phyloP scores from a whole-genome alignment of 1,140 invertebrate species.

The Ylistrum balloti region DNA sequence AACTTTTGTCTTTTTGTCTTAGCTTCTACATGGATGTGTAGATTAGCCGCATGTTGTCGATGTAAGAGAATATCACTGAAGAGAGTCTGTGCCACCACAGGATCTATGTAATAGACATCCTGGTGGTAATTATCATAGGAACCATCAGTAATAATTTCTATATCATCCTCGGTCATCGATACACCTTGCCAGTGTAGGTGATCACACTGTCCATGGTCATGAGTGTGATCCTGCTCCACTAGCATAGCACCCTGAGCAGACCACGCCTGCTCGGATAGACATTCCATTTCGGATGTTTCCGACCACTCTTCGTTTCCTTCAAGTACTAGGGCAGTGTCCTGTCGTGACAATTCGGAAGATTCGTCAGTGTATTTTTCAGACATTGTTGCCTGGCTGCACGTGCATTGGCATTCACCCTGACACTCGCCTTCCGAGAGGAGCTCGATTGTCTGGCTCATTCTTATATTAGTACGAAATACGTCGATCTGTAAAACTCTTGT shows the following conservation, averaged over 20 bases:
- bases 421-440: constrained; percentile 50
- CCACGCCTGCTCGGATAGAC: constrained; percentile 40
- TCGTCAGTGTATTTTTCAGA: constrained; percentile 50
- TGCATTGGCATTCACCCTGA: constrained; percentile 15
- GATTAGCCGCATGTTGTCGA: constrained; percentile 42
- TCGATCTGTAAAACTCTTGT: neutral
- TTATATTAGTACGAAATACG: neutral
- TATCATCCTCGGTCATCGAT: constrained; percentile 59
- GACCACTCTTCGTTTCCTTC: constrained; percentile 41
- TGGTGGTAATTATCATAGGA: constrained; percentile 54
- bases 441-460: constrained; percentile 53
- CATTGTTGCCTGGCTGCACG: constrained; percentile 41
- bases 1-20: constrained; percentile 68
- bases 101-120: constrained; percentile 60
- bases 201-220: neutral
- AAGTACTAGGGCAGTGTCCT: constrained; percentile 45
- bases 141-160: constrained; percentile 58
- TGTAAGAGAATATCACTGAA: constrained; percentile 57
- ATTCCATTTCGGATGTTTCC: constrained; percentile 50
- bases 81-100: constrained; percentile 51
- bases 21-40: constrained; percentile 61
- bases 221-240: constrained; percentile 21
- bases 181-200: constrained; percentile 51
- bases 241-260: neutral
- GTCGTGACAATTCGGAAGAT: constrained; percentile 42